Percentiles rank a stretch among this genome's conserved stretches.
Conservation (phyloP, 2,113 vertebrate species). For the Spermophilus dauricus region DNA sequence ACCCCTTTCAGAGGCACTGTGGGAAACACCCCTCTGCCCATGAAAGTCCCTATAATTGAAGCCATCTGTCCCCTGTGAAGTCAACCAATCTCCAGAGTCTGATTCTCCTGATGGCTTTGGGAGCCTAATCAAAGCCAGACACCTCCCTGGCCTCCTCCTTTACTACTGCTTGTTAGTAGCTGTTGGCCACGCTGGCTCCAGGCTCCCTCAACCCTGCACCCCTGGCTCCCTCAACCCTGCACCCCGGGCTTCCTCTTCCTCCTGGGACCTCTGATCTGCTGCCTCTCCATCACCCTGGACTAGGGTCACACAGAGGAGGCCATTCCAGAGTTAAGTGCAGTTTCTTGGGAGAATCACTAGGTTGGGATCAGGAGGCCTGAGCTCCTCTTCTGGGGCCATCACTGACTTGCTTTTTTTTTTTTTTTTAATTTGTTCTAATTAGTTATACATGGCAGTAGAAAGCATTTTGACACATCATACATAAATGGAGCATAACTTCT, state of each 20-base stretch:
- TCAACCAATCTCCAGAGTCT: background rate
- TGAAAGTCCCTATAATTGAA: conserved; percentile 8
- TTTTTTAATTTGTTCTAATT: background rate
- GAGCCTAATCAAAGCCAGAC: conserved; percentile 57
- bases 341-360: background rate
- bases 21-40: background rate
- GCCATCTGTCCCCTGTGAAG: conserved; percentile 1
- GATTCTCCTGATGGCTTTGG: conserved; percentile 34
- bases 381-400: background rate
- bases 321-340: background rate
- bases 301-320: background rate
- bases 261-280: background rate
- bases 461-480: too few species aligned
- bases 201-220: background rate
- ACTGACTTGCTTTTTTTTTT: background rate
- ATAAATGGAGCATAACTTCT: too few species aligned
- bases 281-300: background rate
- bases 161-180: background rate
- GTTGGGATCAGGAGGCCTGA: background rate
- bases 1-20: background rate
- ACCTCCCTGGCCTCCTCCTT: background rate
- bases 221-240: background rate
- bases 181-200: background rate
- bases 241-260: background rate
- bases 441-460: too few species aligned